Base-by-base conservation (phyloP, 1,140 invertebrate species). In the Heliothis subflexa region DNA sequence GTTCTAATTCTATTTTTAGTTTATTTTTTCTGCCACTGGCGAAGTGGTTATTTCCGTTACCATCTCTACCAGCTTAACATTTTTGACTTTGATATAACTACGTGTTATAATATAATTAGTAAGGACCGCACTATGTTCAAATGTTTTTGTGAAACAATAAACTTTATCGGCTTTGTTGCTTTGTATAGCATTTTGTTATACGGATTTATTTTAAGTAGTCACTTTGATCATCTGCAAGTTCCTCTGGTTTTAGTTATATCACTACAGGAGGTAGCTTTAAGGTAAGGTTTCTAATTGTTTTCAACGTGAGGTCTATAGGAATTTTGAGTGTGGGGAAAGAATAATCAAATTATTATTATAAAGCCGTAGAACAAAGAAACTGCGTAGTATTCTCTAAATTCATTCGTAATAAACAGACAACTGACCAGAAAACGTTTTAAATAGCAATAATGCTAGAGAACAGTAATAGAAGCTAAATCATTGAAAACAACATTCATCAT, bases 281-380 rank as follows among this genome's bases (percentile, higher is more conserved):
- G 5, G 7, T 5, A 40, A 40, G 45, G 18, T 66, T 66, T 66
- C 45, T 66, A 49, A 49, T 66, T 66, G 62, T 16, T 45, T 66
- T 25, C 3, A 45, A 18, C 18, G 18, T 66, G 7, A 47, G 10
- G 3, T 66, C 16, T 66, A 49, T 49, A 11, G 33, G 40, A 49
- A 49, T 40, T 40, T 40, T 47, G 16, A 47, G 16, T 3, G 62
- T 21, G 45, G n/a, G 45, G n/a, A 11, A 13, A 18, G 33, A 16
- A 62, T n/a, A 3, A 28, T 45, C n/a, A 28, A 62, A 62, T 62
- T 21, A 5, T 57, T 2, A 9, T 55, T 12, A 25, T 25, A 12
- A 28, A 25, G 11, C 0, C 14, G 18, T 57, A 13, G 25, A 57
- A 57, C 10, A 3, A 10, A 2, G 2, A 57, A 3, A 33, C 33